Evolutionary conservation across 1,140 invertebrate genomes (phyloP).

Genomic region (Helicoverpa armigera): DNA sequence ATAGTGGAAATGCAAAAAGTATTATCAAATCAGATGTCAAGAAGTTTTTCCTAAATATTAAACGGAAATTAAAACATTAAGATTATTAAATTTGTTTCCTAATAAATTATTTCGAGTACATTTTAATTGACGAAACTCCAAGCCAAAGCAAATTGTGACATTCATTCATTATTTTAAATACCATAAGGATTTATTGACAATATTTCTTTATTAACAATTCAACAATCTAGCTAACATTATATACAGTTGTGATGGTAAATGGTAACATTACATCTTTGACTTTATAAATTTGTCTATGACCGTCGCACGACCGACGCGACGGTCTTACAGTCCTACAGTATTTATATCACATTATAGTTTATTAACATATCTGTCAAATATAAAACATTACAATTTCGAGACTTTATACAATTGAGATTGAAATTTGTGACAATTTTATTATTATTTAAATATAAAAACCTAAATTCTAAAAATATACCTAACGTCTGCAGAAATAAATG

Average conservation of each 20-base stretch:
- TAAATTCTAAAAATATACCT: conserved; percentile 49
- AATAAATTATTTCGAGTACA: conserved; percentile 51
- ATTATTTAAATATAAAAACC: conserved; percentile 46
- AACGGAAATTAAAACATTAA: conserved; percentile 48
- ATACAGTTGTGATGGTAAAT: conserved; percentile 77
- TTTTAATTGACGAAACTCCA: conserved; percentile 60
- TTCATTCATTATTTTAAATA: conserved; percentile 49
- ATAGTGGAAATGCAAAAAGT: conserved; percentile 50
- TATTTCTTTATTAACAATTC: conserved; percentile 66
- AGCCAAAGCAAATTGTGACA: conserved; percentile 53
- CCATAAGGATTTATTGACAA: conserved; percentile 47
- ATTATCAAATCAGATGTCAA: conserved; percentile 78
- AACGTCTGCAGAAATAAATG: conserved; percentile 49
- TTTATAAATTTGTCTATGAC: conserved; percentile 46
- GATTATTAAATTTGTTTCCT: conserved; percentile 47
- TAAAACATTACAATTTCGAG: conserved; percentile 43
- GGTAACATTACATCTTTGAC: conserved; percentile 69
- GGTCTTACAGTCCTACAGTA: conserved; percentile 22
- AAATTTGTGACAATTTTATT: conserved; percentile 49
- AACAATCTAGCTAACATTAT: conserved; percentile 75
- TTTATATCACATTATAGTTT: conserved; percentile 45
- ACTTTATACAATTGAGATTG: conserved; percentile 43
- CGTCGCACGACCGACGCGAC: neutral
- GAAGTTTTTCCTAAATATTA: conserved; percentile 66
- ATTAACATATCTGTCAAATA: conserved; percentile 33